phyloP scores from a whole-genome alignment of 2,113 vertebrate genomes.

The Dermatemys mawii region DNA sequence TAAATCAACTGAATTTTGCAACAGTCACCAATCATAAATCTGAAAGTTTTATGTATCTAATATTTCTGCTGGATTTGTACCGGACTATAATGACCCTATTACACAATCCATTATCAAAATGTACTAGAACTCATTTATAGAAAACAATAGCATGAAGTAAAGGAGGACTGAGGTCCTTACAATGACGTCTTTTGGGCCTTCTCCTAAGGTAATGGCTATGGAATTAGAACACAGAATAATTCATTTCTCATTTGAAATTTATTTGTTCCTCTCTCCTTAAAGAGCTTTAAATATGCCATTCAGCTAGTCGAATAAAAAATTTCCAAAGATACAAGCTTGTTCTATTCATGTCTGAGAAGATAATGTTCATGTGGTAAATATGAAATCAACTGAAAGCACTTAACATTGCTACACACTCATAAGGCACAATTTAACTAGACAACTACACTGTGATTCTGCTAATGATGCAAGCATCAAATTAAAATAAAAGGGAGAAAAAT shows the following conservation, averaged over 20 bases:
- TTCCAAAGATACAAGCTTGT: background rate
- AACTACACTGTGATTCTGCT: conserved; percentile 16
- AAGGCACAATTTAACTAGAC: conserved; percentile 47
- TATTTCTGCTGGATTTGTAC: conserved; percentile 7
- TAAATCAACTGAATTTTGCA: background rate
- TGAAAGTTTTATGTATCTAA: background rate
- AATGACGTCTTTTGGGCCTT: background rate
- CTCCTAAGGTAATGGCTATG: background rate
- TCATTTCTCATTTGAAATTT: conserved; percentile 19
- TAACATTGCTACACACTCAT: conserved; percentile 5
- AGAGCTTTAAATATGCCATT: background rate
- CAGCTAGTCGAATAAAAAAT: background rate
- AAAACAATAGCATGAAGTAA: background rate
- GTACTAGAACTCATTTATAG: background rate
- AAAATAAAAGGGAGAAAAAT: conserved; percentile 17
- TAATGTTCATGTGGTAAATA: conserved; percentile 16
- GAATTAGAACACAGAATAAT: background rate
- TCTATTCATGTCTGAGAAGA: conserved; percentile 10
- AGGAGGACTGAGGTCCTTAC: background rate
- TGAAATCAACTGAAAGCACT: background rate
- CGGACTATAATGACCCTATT: background rate
- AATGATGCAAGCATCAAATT: conserved; percentile 22
- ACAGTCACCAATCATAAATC: background rate
- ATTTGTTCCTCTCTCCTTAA: background rate
- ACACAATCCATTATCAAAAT: background rate